These are phyloP conservation scores for Panonychus citri DNA, from an alignment of 1,140 invertebrate species.

Conservation along the genomic window DNA sequence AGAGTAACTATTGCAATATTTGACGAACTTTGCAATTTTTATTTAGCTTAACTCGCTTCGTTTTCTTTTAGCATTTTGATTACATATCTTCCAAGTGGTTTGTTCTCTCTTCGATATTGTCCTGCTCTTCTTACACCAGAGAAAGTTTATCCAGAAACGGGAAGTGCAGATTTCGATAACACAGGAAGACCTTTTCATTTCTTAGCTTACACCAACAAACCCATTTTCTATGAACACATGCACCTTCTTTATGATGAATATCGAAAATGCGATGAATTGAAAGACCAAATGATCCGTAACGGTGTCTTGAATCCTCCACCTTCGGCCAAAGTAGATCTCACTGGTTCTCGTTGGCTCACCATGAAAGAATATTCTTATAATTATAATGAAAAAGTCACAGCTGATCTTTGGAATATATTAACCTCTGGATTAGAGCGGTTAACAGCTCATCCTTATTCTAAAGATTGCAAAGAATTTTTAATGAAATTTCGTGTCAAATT, in stretches of 20 bases:
- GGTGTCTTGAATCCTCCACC: conserved; percentile 25
- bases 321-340: conserved; percentile 24
- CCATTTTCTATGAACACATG: conserved; percentile 45
- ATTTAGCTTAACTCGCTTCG: too few species aligned
- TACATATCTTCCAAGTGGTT: conserved; percentile 69
- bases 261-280: conserved; percentile 36
- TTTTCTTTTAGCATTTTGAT: too few species aligned
- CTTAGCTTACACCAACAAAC: conserved; percentile 65
- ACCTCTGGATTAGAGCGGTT: conserved; percentile 43
- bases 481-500: conserved; percentile 37
- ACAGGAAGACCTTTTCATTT: conserved; percentile 62
- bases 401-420: conserved; percentile 47
- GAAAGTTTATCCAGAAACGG: conserved; percentile 48
- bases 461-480: conserved; percentile 39
- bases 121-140: conserved; percentile 60
- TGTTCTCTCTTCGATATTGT: conserved; percentile 52
- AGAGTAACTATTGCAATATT: too few species aligned
- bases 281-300: conserved; percentile 38
- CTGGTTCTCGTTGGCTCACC: conserved; percentile 37
- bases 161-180: conserved; percentile 59
- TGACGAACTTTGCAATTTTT: too few species aligned
- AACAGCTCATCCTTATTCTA: conserved; percentile 37
- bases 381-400: conserved; percentile 44
- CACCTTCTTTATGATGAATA: conserved; percentile 38
- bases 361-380: conserved; percentile 37